phyloP scores from a whole-genome alignment of 2,113 vertebrate species.

The Acanthochromis polyacanthus region DNA sequence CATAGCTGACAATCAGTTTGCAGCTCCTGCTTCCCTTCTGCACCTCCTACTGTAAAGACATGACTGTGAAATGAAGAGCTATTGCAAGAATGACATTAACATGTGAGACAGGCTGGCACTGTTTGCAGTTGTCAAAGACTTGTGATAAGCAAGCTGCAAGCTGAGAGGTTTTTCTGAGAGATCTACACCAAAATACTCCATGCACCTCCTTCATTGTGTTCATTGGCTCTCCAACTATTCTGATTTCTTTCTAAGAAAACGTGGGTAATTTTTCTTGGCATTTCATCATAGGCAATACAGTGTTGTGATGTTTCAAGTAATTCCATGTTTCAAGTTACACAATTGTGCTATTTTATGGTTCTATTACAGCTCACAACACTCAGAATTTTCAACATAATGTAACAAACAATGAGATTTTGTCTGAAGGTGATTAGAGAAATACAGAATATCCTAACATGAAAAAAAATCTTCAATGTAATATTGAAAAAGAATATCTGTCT shows the following conservation, averaged over 20 bases:
- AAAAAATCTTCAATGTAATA: not conserved
- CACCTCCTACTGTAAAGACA: not conserved
- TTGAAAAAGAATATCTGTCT: not conserved
- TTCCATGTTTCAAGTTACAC: no score
- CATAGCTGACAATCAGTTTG: slow-evolving; percentile 4
- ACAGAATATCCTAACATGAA: no score
- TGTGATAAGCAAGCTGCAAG: slow-evolving; percentile 58
- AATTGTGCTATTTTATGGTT: no score
- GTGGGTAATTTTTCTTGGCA: not conserved
- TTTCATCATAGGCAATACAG: no score
- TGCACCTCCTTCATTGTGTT: not conserved
- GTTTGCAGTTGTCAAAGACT: slow-evolving; percentile 61
- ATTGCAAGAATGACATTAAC: slow-evolving; percentile 42
- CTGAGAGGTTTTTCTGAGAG: slow-evolving; percentile 36
- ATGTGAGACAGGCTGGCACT: slow-evolving; percentile 50
- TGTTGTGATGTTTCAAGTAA: no score
- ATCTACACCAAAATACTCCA: slow-evolving; percentile 1
- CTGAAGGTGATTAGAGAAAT: no score
- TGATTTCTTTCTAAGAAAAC: slow-evolving; percentile 5
- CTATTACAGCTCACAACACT: no score
- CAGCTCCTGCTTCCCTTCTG: not conserved
- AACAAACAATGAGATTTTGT: no score
- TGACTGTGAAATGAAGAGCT: slow-evolving; percentile 10
- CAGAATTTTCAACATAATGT: not conserved
- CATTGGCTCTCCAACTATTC: not conserved